Evolutionary conservation across 2,888 invertebrate genomes (phyloP).

Genomic region (Eutolmus rufibarbis): DNA sequence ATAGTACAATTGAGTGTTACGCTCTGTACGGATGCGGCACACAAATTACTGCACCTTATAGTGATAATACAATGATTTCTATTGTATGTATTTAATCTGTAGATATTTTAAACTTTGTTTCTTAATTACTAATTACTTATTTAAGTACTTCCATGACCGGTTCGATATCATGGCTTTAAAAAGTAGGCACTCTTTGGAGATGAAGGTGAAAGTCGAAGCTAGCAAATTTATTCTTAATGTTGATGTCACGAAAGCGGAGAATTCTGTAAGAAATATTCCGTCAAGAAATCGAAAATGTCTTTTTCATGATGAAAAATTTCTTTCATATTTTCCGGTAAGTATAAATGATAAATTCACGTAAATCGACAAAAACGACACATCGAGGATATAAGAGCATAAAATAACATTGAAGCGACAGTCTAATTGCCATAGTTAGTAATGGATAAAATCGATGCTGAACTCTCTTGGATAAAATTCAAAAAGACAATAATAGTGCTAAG

Average conservation of each 20-base stretch:
- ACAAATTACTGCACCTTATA: background rate
- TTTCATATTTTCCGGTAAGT: background rate
- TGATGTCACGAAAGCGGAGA: background rate
- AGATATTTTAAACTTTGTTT: background rate
- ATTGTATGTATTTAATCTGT: background rate
- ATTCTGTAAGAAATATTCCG: background rate
- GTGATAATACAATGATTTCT: background rate
- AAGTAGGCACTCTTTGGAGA: background rate
- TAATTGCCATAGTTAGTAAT: too few relatives aligned
- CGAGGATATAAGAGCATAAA: too few relatives aligned
- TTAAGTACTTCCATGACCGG: background rate
- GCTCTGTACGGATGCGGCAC: background rate
- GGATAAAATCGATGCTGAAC: too few relatives aligned
- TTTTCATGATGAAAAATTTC: background rate
- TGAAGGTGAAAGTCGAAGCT: background rate
- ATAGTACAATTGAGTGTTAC: background rate
- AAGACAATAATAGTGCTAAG: too few relatives aligned
- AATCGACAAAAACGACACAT: too few relatives aligned
- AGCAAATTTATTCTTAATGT: background rate
- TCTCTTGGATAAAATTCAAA: too few relatives aligned
- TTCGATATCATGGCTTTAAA: background rate
- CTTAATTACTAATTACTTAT: background rate
- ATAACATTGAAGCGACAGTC: too few relatives aligned
- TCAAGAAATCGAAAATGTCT: background rate
- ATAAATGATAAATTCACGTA: background rate